phyloP scores from a whole-genome alignment of 2,113 vertebrate genomes.

The Brachypodius melanocephalos region DNA sequence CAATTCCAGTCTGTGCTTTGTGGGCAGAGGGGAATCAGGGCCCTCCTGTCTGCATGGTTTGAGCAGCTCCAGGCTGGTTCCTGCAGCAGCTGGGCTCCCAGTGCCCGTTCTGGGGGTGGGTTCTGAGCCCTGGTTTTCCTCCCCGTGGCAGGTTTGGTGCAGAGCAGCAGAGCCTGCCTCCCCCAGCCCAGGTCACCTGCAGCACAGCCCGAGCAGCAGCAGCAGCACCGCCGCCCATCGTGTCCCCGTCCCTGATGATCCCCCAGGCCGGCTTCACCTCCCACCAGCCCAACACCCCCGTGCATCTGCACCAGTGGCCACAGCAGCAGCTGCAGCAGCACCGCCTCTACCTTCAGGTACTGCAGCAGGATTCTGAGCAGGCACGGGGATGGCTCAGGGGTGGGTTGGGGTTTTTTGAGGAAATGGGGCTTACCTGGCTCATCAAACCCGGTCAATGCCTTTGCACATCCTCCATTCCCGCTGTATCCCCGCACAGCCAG shows the following conservation, averaged over 20 bases:
- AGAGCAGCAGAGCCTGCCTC: conserved; percentile 76
- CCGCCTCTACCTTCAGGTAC: conserved; percentile 82
- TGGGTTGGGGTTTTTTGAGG: not conserved
- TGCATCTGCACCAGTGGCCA: conserved; percentile 69
- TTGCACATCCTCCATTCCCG: accelerated
- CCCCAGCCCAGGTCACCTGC: conserved; percentile 70
- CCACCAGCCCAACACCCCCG: conserved; percentile 68
- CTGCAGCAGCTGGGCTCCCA: not conserved
- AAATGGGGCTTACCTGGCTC: not conserved
- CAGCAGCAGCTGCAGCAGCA: conserved; percentile 74
- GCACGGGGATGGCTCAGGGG: not conserved
- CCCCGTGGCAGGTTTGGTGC: conserved; percentile 71
- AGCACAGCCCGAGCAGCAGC: conserved; percentile 67
- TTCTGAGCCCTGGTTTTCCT: not conserved
- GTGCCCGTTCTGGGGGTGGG: accelerated
- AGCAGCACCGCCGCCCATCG: conserved; percentile 67
- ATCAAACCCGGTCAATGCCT: not conserved
- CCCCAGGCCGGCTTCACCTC: conserved; percentile 70
- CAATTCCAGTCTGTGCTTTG: not conserved
- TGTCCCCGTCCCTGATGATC: conserved; percentile 77
- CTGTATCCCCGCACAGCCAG: not conserved
- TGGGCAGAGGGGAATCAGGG: not conserved
- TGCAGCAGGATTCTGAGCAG: not conserved
- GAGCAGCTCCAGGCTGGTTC: conserved; percentile 21
- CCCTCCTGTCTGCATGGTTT: not conserved